Percentiles rank a stretch among this genome's conserved stretches.
Conservation (phyloP, 2,797 vertebrate species). For the Bufotes viridis region DNA sequence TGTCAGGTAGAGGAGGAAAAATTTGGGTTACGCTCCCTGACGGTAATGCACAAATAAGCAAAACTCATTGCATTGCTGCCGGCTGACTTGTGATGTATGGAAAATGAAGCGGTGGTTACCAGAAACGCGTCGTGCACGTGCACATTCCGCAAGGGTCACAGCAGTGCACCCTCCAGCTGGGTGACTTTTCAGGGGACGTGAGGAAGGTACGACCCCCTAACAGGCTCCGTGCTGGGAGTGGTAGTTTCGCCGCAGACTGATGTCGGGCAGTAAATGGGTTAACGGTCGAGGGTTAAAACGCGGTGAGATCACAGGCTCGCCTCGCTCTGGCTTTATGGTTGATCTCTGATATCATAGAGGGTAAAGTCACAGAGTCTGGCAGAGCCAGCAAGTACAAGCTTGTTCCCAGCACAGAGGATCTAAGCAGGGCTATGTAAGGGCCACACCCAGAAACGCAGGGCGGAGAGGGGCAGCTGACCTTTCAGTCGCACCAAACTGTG, state of each 20-base stretch:
- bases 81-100: constrained; percentile 18
- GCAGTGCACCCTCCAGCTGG: not conserved
- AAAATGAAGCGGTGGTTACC: not conserved
- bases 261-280: not conserved
- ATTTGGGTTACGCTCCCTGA: not conserved
- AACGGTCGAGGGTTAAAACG: constrained; percentile 18
- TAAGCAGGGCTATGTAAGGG: constrained; percentile 28
- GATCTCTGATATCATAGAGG: constrained; percentile 55
- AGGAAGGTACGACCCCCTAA: not conserved
- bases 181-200: not conserved
- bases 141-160: constrained; percentile 8
- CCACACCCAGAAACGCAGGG: constrained; percentile 43
- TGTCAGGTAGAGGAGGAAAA: constrained; percentile 32
- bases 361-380: constrained; percentile 56
- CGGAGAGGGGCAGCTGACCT: constrained; percentile 39
- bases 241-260: not conserved
- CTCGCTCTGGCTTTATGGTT: constrained; percentile 32
- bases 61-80: constrained; percentile 14
- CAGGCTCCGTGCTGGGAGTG: not conserved
- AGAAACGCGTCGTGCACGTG: not conserved
- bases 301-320: constrained; percentile 53
- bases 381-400: constrained; percentile 45
- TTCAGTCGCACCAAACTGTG: not conserved
- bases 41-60: constrained; percentile 16
- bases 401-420: constrained; percentile 36